Evolutionary conservation across 2,888 invertebrate genomes (phyloP).

Genomic region (Mesorhabditis spiculigera): DNA sequence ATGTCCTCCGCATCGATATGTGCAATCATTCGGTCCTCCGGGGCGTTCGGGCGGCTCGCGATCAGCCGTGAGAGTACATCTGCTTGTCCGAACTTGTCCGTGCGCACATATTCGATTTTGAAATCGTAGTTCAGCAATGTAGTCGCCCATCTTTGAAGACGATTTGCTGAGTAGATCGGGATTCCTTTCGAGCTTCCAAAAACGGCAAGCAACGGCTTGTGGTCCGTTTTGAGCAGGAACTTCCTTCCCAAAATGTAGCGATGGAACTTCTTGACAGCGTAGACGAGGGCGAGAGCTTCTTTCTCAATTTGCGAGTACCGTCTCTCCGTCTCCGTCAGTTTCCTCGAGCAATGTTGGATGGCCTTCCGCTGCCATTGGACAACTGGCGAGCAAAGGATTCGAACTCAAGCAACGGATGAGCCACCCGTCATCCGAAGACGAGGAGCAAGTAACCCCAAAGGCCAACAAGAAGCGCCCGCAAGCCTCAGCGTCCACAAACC

Average conservation of each 20-base stretch:
- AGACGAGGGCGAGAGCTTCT: slow-evolving; percentile 59
- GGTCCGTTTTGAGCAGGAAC: slow-evolving; percentile 57
- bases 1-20: slow-evolving; percentile 15
- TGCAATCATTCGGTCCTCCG: slow-evolving; percentile 19
- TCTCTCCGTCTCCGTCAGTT: slow-evolving; percentile 25
- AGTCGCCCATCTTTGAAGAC: slow-evolving; percentile 52
- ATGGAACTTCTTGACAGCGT: slow-evolving; percentile 59
- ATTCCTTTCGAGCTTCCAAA: slow-evolving; percentile 36
- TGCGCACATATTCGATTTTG: slow-evolving; percentile 49
- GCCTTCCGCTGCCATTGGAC: slow-evolving; percentile 51
- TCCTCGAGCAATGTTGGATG: slow-evolving; percentile 21
- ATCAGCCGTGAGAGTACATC: slow-evolving; percentile 54
- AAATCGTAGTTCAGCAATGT: slow-evolving; percentile 57
- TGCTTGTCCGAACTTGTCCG: slow-evolving; percentile 50
- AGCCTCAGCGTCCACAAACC: no score
- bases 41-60: neutral
- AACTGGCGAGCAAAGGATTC: no score
- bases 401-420: no score
- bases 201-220: slow-evolving; percentile 55
- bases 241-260: slow-evolving; percentile 59
- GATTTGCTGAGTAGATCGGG: slow-evolving; percentile 43
- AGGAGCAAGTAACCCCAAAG: no score
- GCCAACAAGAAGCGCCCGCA: no score
- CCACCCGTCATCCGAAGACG: slow-evolving; percentile 59
- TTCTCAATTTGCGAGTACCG: no score